Base-by-base conservation (phyloP, 2,888 invertebrate genomes). In the Rhagium mordax region DNA sequence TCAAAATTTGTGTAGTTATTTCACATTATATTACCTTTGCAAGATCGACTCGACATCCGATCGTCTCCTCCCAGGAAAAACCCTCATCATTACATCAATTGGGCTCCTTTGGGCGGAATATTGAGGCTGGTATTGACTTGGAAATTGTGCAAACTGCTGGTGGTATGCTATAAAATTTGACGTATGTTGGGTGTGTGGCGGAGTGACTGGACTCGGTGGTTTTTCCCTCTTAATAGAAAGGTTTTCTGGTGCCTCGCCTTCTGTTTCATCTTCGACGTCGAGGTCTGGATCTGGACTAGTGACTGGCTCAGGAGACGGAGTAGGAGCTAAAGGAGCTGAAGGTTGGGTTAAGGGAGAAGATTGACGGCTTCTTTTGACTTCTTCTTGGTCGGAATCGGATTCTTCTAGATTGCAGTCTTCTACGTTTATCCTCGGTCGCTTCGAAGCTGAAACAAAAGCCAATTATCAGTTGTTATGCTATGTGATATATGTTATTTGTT, bases 51-150 rank as follows among this genome's bases (percentile, higher is more conserved):
- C 97, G 1, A 98, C 95, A 83, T 97, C 96, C 61, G 92, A 93
- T 60, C 96, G 91, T 81, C 96, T 93, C 81, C 96, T 92, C 81
- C 94, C 93, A 0, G 98, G 98, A 85, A 98, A 98, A 0, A 98
- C 96, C 80, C 97, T 92, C 80, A 95, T 91, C 8, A 98, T 90
- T 0, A 97, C 95, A 85, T 98, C 97, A 0, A 98, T 92, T 0
- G 97, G 96, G 0, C 95, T 95, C 66, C 95, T 90, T 80, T 90
- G 90, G 72, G 89, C 88, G 49, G 86, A 81, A 59, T 83, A 85
- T 65, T 84, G 86, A 3, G 81, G 81, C 70, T 87, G 85, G 51
- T 83, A 83, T 80, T 89, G 89, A 68, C 89, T 89, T 10, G 89
- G 88, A 81, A 90, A 88, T 70, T 89, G 88, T 27, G 87, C 88